These are phyloP conservation scores for Philopotamus ludificatus DNA, from an alignment of 1,140 invertebrate genomes.

Conservation along the genomic window DNA sequence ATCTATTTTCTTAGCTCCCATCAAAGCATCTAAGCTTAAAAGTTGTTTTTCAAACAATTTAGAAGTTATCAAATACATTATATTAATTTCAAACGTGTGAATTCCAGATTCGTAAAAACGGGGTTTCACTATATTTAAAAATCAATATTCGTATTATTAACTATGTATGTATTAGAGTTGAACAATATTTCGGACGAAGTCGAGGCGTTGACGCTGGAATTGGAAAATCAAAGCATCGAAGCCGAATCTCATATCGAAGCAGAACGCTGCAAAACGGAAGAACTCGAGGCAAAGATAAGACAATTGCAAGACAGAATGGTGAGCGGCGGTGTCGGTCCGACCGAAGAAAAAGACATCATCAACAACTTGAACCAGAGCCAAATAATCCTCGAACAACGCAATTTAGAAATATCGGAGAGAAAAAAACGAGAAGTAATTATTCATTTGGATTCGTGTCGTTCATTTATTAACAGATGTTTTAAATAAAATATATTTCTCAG, in stretches of 20 bases:
- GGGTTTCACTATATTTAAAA: too few relatives aligned
- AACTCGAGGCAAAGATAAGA: slow-evolving; percentile 52
- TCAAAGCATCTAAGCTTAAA: too few relatives aligned
- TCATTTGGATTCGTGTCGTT: too few relatives aligned
- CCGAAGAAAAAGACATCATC: slow-evolving; percentile 74
- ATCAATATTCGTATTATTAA: too few relatives aligned
- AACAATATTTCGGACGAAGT: slow-evolving; percentile 44
- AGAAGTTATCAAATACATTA: too few relatives aligned
- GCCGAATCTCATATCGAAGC: slow-evolving; percentile 59
- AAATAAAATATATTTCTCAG: slow-evolving; percentile 52
- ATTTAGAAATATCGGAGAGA: slow-evolving; percentile 79
- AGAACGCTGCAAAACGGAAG: slow-evolving; percentile 57
- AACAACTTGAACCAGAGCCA: slow-evolving; percentile 91
- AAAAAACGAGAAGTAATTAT: slow-evolving; percentile 59
- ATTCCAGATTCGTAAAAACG: too few relatives aligned
- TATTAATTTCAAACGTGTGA: too few relatives aligned
- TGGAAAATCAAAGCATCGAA: slow-evolving; percentile 56
- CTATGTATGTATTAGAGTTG: too few relatives aligned
- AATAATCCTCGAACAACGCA: slow-evolving; percentile 74
- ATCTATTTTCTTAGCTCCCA: too few relatives aligned
- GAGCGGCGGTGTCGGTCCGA: slow-evolving; percentile 63
- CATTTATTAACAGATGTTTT: slow-evolving; percentile 34
- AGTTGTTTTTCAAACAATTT: too few relatives aligned
- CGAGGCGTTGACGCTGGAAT: slow-evolving; percentile 45
- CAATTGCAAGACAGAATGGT: slow-evolving; percentile 86